Conservation (phyloP, 2,797 vertebrate genomes). For the Rhabdophis nuchalis region DNA sequence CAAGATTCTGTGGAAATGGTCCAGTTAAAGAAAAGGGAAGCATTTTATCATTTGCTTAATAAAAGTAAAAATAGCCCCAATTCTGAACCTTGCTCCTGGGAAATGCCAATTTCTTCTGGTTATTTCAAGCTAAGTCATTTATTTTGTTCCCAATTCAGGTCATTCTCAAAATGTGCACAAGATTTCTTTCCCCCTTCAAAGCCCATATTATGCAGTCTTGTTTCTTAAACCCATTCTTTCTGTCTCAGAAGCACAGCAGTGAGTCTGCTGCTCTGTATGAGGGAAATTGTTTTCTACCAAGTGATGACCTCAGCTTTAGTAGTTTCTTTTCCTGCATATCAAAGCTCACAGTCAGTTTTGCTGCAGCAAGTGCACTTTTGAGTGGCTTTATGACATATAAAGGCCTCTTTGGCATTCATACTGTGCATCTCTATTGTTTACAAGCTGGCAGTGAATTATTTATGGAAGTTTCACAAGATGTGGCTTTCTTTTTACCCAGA, state of each 20-base stretch:
- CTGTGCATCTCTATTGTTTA: conserved; percentile 72
- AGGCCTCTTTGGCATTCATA: conserved; percentile 73
- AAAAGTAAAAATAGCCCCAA: conserved; percentile 39
- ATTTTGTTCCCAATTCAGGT: conserved; percentile 57
- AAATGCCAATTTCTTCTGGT: conserved; percentile 43
- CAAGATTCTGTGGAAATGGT: conserved; percentile 37
- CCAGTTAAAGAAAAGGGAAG: conserved; percentile 45
- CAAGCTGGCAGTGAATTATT: conserved; percentile 73
- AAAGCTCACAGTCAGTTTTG: conserved; percentile 75
- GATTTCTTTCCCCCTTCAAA: conserved; percentile 53
- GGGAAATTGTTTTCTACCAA: conserved; percentile 79
- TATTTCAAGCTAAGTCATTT: conserved; percentile 35
- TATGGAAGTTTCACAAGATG: conserved; percentile 66
- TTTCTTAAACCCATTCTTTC: conserved; percentile 67
- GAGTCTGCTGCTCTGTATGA: conserved; percentile 71
- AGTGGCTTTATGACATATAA: conserved; percentile 74
- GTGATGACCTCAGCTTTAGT: conserved; percentile 77
- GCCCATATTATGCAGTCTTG: conserved; percentile 59
- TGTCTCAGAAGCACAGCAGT: conserved; percentile 73
- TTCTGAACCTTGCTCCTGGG: conserved; percentile 36
- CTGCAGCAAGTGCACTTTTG: conserved; percentile 71
- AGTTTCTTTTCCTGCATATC: conserved; percentile 74
- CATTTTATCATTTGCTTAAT: conserved; percentile 49
- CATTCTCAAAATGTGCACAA: conserved; percentile 56
- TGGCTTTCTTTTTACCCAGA: conserved; percentile 48